Evolutionary conservation across 1,140 invertebrate genomes (phyloP).

Genomic region (Phthorimaea operculella): DNA sequence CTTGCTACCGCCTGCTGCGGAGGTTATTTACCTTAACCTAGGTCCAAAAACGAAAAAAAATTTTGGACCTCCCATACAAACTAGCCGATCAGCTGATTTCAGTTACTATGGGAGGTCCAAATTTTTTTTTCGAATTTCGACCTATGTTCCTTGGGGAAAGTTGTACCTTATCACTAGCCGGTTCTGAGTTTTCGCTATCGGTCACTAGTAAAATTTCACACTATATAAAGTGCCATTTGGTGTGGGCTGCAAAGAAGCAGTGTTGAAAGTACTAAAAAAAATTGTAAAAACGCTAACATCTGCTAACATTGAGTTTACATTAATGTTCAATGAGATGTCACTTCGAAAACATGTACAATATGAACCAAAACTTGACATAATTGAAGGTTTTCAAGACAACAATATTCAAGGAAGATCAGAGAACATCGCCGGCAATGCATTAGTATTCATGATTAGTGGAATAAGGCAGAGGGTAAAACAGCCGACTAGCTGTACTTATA

Average conservation of each 20-base stretch:
- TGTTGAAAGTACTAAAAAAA: conserved; percentile 11
- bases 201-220: too few species aligned
- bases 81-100: too few species aligned
- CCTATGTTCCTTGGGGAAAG: too few species aligned
- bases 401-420: conserved; percentile 14
- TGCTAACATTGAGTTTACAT: conserved; percentile 6
- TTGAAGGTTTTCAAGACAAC: conserved; percentile 18
- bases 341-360: conserved; percentile 15
- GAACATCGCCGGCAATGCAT: conserved; percentile 3
- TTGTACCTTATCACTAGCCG: too few species aligned
- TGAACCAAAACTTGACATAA: conserved; percentile 10
- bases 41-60: too few species aligned
- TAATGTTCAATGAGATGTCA: conserved; percentile 16
- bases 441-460: conserved; percentile 14
- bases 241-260: conserved; percentile 8
- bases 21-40: conserved; percentile 14
- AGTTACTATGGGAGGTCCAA: too few species aligned
- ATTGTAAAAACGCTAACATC: conserved; percentile 4
- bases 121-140: too few species aligned
- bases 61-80: too few species aligned
- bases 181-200: too few species aligned
- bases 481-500: conserved; percentile 11
- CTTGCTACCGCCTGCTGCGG: conserved; percentile 9
- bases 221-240: conserved; percentile 8
- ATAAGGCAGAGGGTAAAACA: conserved; percentile 12